These are phyloP conservation scores for Tryphoninae sp. DNA, from an alignment of 2,888 invertebrate genomes.

Conservation along the genomic window DNA sequence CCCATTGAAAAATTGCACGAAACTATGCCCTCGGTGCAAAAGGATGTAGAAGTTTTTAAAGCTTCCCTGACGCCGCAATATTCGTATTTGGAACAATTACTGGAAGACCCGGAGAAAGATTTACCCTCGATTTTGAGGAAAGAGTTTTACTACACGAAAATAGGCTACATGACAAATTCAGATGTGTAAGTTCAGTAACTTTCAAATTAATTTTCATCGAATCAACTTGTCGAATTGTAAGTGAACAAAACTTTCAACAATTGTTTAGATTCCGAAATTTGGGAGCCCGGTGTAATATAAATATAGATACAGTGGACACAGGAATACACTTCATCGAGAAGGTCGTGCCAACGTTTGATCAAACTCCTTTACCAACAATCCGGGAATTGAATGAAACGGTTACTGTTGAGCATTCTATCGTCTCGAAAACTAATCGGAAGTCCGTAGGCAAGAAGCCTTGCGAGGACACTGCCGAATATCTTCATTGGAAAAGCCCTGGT, in stretches of 20 bases:
- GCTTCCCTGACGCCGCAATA: conserved; percentile 76
- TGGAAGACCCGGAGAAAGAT: conserved; percentile 69
- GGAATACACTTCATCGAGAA: conserved; percentile 76
- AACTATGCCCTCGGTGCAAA: conserved; percentile 55
- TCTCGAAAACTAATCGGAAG: neutral
- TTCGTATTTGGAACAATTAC: conserved; percentile 73
- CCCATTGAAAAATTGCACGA: conserved; percentile 70
- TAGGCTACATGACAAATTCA: conserved; percentile 74
- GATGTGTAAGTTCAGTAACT: conserved; percentile 72
- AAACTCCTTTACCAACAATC: conserved; percentile 63
- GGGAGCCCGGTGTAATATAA: conserved; percentile 70
- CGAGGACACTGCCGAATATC: conserved; percentile 68
- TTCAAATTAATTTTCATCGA: conserved; percentile 24
- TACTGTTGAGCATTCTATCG: conserved; percentile 55
- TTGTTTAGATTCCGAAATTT: conserved; percentile 70
- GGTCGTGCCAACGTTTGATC: conserved; percentile 72
- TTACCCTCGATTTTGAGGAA: conserved; percentile 70
- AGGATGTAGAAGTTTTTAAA: conserved; percentile 70
- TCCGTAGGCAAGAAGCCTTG: conserved; percentile 60
- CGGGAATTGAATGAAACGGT: conserved; percentile 67
- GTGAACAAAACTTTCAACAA: conserved; percentile 8
- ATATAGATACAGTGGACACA: conserved; percentile 70
- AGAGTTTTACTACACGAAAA: conserved; percentile 74
- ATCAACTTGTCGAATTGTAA: neutral
- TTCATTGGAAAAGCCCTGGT: conserved; percentile 70